Evolutionary conservation across 2,113 vertebrate genomes (phyloP).

Genomic region (Megaleporinus macrocephalus): DNA sequence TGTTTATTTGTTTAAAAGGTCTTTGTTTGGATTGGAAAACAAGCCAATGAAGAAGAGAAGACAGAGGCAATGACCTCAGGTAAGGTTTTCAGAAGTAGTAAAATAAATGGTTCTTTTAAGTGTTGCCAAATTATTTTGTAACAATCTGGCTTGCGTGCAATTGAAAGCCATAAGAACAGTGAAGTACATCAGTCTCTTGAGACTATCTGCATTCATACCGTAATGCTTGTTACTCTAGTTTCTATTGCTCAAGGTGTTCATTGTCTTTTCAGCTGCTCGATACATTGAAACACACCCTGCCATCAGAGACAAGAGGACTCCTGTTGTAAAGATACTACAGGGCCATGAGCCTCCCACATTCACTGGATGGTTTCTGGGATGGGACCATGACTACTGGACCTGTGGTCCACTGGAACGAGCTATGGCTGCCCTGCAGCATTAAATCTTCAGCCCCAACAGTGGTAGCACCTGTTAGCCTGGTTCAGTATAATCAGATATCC

Average conservation of each 20-base stretch:
- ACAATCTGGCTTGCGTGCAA: neutral
- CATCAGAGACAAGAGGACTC: constrained; percentile 77
- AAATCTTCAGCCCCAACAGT: neutral
- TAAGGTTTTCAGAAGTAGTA: too few species aligned
- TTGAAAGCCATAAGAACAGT: too few species aligned
- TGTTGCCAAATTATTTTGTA: too few species aligned
- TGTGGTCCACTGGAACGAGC: constrained; percentile 76
- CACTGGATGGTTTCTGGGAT: constrained; percentile 91
- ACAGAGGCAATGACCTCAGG: constrained; percentile 79
- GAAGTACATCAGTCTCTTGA: too few species aligned
- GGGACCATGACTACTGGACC: constrained; percentile 84
- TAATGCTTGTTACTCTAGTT: neutral
- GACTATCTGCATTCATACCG: too few species aligned
- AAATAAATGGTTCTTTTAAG: too few species aligned
- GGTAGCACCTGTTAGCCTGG: neutral
- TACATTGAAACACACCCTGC: constrained; percentile 86
- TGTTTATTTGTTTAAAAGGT: constrained; percentile 70
- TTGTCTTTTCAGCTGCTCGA: constrained; percentile 72
- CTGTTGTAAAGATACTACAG: constrained; percentile 77
- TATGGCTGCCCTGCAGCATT: constrained; percentile 76
- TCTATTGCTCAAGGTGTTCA: neutral
- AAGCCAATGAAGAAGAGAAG: constrained; percentile 87
- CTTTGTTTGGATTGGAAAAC: constrained; percentile 91
- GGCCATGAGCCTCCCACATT: constrained; percentile 88
- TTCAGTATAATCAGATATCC: neutral